Conservation (phyloP, 2,797 vertebrate genomes). For the Pseudocheirus occidentalis region DNA sequence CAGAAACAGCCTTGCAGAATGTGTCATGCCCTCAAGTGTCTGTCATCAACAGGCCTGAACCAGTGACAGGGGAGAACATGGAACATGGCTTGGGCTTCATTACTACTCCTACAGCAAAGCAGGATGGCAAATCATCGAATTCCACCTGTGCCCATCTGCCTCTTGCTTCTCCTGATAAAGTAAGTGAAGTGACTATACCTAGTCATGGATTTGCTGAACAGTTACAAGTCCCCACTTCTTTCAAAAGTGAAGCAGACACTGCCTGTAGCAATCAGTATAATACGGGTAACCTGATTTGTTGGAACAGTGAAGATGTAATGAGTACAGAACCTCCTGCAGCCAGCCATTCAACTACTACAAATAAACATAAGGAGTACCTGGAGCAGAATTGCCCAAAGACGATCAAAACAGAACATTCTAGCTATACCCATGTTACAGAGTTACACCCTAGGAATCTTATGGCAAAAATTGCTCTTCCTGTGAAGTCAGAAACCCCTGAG, state of each 20-base stretch:
- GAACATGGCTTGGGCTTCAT: conserved; percentile 83
- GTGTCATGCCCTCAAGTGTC: conserved; percentile 88
- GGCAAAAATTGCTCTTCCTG: conserved; percentile 78
- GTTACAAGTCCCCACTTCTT: conserved; percentile 77
- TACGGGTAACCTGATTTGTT: conserved; percentile 84
- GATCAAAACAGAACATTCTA: conserved; percentile 83
- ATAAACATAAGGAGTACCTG: conserved; percentile 83
- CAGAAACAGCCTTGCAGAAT: conserved; percentile 83
- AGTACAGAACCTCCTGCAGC: conserved; percentile 79
- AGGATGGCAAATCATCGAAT: conserved; percentile 82
- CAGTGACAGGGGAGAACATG: conserved; percentile 77
- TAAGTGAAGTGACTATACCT: conserved; percentile 77
- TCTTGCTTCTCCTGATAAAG: conserved; percentile 81
- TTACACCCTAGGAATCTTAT: conserved; percentile 82
- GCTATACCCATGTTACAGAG: conserved; percentile 81
- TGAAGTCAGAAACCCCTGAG: conserved; percentile 84
- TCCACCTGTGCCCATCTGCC: conserved; percentile 79
- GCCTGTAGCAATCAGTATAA: conserved; percentile 81
- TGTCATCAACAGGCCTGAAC: conserved; percentile 88
- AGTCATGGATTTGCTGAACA: conserved; percentile 83
- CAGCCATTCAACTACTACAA: conserved; percentile 70
- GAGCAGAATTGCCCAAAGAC: conserved; percentile 83
- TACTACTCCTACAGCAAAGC: conserved; percentile 74
- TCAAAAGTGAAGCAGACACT: conserved; percentile 82
- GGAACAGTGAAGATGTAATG: conserved; percentile 84